phyloP scores from a whole-genome alignment of 2,888 invertebrate species.

The Dasypogon diadema region DNA sequence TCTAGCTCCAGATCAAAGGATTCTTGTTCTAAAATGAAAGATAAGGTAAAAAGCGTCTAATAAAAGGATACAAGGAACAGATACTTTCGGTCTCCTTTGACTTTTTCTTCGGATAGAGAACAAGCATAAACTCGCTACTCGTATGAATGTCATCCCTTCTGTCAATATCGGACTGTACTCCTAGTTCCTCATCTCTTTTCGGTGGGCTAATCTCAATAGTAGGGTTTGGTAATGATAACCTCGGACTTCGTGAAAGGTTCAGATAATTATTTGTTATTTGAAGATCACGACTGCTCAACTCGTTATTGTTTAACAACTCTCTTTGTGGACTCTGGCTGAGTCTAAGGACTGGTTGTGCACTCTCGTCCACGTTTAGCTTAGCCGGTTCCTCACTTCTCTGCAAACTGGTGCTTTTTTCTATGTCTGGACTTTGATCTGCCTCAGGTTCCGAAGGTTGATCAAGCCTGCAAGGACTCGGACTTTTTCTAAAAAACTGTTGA shows the following conservation, averaged over 20 bases:
- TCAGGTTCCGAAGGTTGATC: slow-evolving; percentile 41
- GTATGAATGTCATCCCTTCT: slow-evolving; percentile 71
- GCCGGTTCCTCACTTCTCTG: slow-evolving; percentile 66
- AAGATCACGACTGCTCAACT: not conserved
- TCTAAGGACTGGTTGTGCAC: slow-evolving; percentile 61
- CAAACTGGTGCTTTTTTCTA: slow-evolving; percentile 59
- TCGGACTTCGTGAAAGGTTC: not conserved
- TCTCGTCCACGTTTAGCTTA: slow-evolving; percentile 62
- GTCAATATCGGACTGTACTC: slow-evolving; percentile 59
- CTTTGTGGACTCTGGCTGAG: slow-evolving; percentile 60
- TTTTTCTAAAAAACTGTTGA: slow-evolving; percentile 50
- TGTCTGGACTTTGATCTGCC: slow-evolving; percentile 29
- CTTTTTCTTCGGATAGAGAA: slow-evolving; percentile 74
- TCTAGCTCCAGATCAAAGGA: slow-evolving; percentile 76
- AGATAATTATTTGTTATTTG: not conserved
- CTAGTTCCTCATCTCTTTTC: slow-evolving; percentile 54
- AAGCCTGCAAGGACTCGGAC: slow-evolving; percentile 49
- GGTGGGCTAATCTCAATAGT: slow-evolving; percentile 65
- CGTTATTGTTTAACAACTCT: slow-evolving; percentile 16
- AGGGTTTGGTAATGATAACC: slow-evolving; percentile 58
- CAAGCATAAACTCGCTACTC: slow-evolving; percentile 86
- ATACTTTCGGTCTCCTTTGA: slow-evolving; percentile 70
- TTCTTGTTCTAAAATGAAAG: slow-evolving; percentile 69
- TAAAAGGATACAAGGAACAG: slow-evolving; percentile 50
- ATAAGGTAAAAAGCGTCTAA: too few relatives aligned